Base-by-base conservation (phyloP, 2,888 invertebrate genomes). In the Drosophila trichaetosa region DNA sequence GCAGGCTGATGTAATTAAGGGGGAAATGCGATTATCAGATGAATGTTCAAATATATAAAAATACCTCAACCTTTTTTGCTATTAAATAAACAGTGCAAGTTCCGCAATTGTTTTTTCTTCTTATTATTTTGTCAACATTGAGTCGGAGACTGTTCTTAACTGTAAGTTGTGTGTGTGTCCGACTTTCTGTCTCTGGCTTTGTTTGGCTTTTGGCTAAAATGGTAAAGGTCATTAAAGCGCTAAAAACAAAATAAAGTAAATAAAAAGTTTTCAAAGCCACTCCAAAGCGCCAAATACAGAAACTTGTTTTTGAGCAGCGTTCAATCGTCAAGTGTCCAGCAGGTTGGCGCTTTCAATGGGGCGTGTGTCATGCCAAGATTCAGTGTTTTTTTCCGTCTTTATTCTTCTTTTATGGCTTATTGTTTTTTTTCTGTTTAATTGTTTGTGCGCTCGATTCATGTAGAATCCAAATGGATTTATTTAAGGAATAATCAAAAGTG, bases 261-360 rank as follows among this genome's bases (percentile, higher is more conserved):
- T 42, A 56, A 40, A 78, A 79, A 64, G 51, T 68, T 79, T 82
- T 79, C 73, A 76, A 79, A 79, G 80, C 85, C 77, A 68, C 38
- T 61, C 42, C 21, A 70, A 76, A 65, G 69, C 51, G 24, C 87
- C 85, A 87, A 84, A 87, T 84, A 84, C 49, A 82, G 89, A 89
- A 85, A 85, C 89, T 89, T 80, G 85, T 82, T 82, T 82, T 82
- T 76, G 59, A 74, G 66, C 56, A 57, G 54, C 34, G 51, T 27
- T 16, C 63, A 79, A 62, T 64, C 66, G 49, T 58, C 58, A 72
- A 71, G 61, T 70, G 70, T 58, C 79, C 64, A 60, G 38, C 61
- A 61, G 56, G 31, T 70, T 78, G 72, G 27, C 48, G 72, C 62
- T 63, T 33, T 73, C 54, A 53, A 42, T 69, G 63, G 59, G 56